Evolutionary conservation across 2,888 invertebrate genomes (phyloP), one percentile per base, ranked within the genome.

Genomic region (Idaea dimidiata): DNA sequence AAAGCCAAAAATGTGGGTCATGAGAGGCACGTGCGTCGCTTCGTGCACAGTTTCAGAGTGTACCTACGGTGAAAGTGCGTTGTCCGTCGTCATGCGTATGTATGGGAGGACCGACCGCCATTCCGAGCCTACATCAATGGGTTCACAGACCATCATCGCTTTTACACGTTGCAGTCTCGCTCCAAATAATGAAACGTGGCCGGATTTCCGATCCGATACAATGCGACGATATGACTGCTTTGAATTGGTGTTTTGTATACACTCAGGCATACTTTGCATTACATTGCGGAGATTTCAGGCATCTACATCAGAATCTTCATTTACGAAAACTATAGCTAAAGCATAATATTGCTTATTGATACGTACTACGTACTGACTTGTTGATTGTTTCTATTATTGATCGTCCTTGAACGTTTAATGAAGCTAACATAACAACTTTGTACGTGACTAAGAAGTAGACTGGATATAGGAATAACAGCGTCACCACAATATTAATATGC

Each of bases 161-260:
- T 84, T 81, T 83, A 83, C 84, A 81, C 83, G 82, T 75, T 82
- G 76, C 79, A 83, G 86, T 86, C 83, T 81, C 88, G 88, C 88
- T 88, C 88, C 83, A 84, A 84, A 89, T 88, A 84, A 81, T 79
- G 79, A 83, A 77, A 80, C 81, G 82, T 83, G 79, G 79, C 89
- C 89, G 90, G 90, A 91, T 89, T 83, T 89, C 89, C 90, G 85
- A 87, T 76, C 72, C 71, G 66, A 76, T 75, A 76, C 73, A 75
- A 75, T 66, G 64, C 57, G 59, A 59, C 59, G 63, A 63, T 63
- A 66, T 61, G 60, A 53, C 57, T 43, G 43, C 10, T 43, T 14
- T 43, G 43, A 43, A 43, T 43, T 8, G 7, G 43, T 43, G 43
- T 43, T 43, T 43, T 43, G 43, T 43, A 43, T 43, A 43, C 43